Conservation (phyloP, 2,888 invertebrate species). For the Conops quadrifasciatus region DNA sequence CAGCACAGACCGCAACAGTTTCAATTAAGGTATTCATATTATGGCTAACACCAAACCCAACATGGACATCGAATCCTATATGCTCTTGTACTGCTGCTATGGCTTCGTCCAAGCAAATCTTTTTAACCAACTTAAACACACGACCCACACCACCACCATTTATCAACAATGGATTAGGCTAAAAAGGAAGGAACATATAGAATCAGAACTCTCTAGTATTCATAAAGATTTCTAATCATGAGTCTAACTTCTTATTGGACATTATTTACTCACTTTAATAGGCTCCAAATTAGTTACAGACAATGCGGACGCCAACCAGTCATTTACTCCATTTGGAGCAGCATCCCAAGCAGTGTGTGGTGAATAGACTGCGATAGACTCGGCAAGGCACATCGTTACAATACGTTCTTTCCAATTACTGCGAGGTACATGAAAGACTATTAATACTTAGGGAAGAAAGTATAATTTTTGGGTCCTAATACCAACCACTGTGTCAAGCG, state of each 20-base stretch:
- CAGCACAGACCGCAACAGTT: slow-evolving; percentile 86
- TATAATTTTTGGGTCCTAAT: slow-evolving; percentile 1
- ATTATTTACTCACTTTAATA: slow-evolving; percentile 46
- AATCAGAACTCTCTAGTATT: too few species aligned
- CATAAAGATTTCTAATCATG: too few species aligned
- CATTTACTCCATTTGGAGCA: slow-evolving; percentile 85
- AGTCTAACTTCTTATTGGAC: neutral
- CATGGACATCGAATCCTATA: slow-evolving; percentile 74
- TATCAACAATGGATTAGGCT: slow-evolving; percentile 28
- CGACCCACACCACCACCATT: slow-evolving; percentile 69
- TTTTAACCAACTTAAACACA: slow-evolving; percentile 65
- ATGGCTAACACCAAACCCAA: slow-evolving; percentile 71
- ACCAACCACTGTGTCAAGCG: slow-evolving; percentile 78
- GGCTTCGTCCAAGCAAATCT: slow-evolving; percentile 70
- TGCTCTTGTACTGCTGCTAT: slow-evolving; percentile 73
- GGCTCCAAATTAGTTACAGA: slow-evolving; percentile 50
- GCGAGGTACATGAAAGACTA: neutral
- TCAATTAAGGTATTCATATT: slow-evolving; percentile 67
- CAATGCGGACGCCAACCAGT: slow-evolving; percentile 80
- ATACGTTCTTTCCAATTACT: slow-evolving; percentile 84
- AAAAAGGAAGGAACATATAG: neutral
- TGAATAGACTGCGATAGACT: slow-evolving; percentile 88
- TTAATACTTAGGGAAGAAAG: slow-evolving; percentile 1
- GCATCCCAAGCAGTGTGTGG: slow-evolving; percentile 94
- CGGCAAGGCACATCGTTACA: slow-evolving; percentile 80